Conservation (phyloP, 2,888 invertebrate species). For the Busseola fusca region DNA sequence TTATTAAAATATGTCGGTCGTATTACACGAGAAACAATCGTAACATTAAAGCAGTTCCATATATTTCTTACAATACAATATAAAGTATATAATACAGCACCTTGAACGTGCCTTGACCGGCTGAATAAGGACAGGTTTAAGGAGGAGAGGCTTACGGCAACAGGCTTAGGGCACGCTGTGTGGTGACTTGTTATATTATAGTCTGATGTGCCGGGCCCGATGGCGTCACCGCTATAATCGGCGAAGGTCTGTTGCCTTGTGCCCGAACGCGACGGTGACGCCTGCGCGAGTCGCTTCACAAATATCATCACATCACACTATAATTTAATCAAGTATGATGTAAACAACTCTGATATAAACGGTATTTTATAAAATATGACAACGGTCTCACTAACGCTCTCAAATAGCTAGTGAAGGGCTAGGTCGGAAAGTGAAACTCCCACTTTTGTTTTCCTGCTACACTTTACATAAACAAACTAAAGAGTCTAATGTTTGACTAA, state of each 20-base stretch:
- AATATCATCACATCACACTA: conserved; percentile 56
- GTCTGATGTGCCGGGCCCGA: conserved; percentile 63
- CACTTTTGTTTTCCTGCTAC: conserved; percentile 37
- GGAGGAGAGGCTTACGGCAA: conserved; percentile 57
- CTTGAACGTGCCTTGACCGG: conserved; percentile 64
- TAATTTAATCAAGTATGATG: conserved; percentile 70
- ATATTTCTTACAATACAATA: conserved; percentile 54
- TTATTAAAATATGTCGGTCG: conserved; percentile 38
- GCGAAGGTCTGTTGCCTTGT: conserved; percentile 77
- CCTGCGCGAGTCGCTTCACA: conserved; percentile 63
- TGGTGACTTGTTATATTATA: conserved; percentile 59
- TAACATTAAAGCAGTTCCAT: conserved; percentile 38
- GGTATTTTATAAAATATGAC: conserved; percentile 60
- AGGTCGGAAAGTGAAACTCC: conserved; percentile 30
- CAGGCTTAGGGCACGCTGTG: conserved; percentile 60
- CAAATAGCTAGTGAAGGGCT: conserved; percentile 31
- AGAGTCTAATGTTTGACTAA: conserved; percentile 43
- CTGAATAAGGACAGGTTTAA: conserved; percentile 62
- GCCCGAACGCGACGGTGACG: conserved; percentile 63
- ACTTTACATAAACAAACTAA: conserved; percentile 35
- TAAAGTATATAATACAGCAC: conserved; percentile 36
- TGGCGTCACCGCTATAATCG: conserved; percentile 87
- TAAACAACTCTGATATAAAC: conserved; percentile 53
- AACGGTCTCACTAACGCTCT: conserved; percentile 1
- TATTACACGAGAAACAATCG: conserved; percentile 44